Evolutionary conservation across 2,888 invertebrate genomes (phyloP).

Genomic region (Caenorhabditis zanzibari): DNA sequence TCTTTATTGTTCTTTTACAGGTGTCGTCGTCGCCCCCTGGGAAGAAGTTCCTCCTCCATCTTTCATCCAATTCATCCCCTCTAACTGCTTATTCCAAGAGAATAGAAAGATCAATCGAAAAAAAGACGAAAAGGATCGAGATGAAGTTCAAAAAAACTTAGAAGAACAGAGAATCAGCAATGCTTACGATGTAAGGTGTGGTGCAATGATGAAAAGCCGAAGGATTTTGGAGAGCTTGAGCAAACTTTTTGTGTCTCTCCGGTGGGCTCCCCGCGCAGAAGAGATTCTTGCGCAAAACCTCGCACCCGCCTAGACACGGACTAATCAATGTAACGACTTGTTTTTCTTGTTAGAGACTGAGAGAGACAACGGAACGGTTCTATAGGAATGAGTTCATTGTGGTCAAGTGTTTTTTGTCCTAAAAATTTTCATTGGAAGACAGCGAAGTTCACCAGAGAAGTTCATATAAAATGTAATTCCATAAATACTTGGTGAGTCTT

Average conservation of each 20-base stretch:
- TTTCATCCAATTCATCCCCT: conserved; percentile 4
- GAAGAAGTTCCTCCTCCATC: conserved; percentile 17
- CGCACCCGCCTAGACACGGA: conserved; percentile 58
- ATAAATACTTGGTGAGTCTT: too few relatives aligned
- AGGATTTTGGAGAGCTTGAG: conserved; percentile 69
- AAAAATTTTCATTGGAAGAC: too few relatives aligned
- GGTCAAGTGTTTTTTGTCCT: too few relatives aligned
- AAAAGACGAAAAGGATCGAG: neutral
- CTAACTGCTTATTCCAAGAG: conserved; percentile 1
- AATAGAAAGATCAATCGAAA: neutral
- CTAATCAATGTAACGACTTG: conserved; percentile 59
- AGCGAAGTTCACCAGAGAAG: too few relatives aligned
- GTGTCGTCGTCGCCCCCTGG: conserved; percentile 51
- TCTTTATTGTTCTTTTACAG: conserved; percentile 62
- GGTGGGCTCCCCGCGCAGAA: conserved; percentile 43
- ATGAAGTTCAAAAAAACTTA: conserved; percentile 29
- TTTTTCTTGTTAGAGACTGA: conserved; percentile 29
- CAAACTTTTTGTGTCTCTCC: conserved; percentile 61
- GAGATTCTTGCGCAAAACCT: conserved; percentile 57
- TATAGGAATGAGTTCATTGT: neutral
- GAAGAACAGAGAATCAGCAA: conserved; percentile 43
- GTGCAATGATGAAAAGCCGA: conserved; percentile 48
- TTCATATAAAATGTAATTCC: too few relatives aligned
- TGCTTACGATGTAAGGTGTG: conserved; percentile 61
- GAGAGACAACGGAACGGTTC: conserved; percentile 11